Evolutionary conservation across 2,113 vertebrate species (phyloP).

Genomic region (Phyllostomus hastatus): DNA sequence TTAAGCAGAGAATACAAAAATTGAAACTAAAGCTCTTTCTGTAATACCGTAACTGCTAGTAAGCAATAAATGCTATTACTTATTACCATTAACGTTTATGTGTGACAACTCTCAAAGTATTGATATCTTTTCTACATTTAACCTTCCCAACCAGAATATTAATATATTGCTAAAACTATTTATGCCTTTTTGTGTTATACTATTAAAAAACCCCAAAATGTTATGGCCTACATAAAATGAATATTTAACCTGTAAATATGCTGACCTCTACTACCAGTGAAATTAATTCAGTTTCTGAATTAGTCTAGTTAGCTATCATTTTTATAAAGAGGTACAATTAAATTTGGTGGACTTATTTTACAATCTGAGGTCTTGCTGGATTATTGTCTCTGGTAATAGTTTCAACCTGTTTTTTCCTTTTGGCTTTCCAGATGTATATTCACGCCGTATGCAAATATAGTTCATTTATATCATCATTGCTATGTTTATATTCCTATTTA

Average conservation of each 20-base stretch:
- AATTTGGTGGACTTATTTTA: not conserved
- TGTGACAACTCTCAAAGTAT: not conserved
- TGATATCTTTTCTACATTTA: not conserved
- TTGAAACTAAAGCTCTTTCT: not conserved
- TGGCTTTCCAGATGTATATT: not conserved
- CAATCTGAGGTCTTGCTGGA: not conserved
- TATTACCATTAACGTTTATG: not conserved
- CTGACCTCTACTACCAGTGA: conserved; percentile 55
- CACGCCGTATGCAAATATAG: not conserved
- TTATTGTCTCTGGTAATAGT: not conserved
- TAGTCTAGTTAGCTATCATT: conserved; percentile 31
- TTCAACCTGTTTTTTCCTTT: conserved; percentile 1
- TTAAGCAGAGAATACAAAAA: conserved; percentile 35
- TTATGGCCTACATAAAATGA: conserved; percentile 44
- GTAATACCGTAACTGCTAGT: not conserved
- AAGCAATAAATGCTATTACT: conserved; percentile 6
- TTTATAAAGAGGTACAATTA: conserved; percentile 52
- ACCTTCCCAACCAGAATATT: not conserved
- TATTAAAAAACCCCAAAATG: not conserved
- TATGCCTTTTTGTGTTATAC: not conserved
- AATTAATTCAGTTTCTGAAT: conserved; percentile 37
- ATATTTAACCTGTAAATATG: conserved; percentile 24
- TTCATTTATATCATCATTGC: conserved; percentile 14
- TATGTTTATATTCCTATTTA: not conserved
- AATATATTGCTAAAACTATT: not conserved